Evolutionary conservation across 2,888 invertebrate species (phyloP).

Genomic region (Hydroisotoma schaefferi): DNA sequence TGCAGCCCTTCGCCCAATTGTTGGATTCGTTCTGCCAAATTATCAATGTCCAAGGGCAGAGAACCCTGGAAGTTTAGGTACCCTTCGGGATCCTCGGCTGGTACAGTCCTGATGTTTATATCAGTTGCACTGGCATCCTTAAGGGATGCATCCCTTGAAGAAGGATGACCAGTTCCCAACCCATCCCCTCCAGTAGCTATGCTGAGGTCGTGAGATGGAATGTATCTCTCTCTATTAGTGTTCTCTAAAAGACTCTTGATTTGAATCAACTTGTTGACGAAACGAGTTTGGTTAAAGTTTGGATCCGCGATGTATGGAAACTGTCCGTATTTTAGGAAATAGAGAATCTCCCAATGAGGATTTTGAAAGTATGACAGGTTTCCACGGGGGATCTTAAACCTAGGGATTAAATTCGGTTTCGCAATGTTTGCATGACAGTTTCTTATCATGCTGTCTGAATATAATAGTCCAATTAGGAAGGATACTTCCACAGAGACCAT

Average conservation of each 20-base stretch:
- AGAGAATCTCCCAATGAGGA: conserved; percentile 46
- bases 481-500: background rate
- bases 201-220: too few species aligned
- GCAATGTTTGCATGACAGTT: background rate
- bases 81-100: too few species aligned
- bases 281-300: conserved; percentile 27
- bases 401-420: conserved; percentile 34
- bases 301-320: conserved; percentile 37
- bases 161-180: too few species aligned
- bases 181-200: too few species aligned
- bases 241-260: conserved; percentile 14
- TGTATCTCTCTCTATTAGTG: too few species aligned
- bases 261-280: conserved; percentile 21
- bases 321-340: conserved; percentile 41
- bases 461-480: background rate
- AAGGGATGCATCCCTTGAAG: too few species aligned
- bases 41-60: too few species aligned
- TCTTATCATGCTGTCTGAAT: background rate
- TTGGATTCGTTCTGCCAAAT: too few species aligned
- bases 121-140: too few species aligned
- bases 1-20: too few species aligned
- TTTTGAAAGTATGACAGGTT: conserved; percentile 35
- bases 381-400: conserved; percentile 45
- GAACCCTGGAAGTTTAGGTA: too few species aligned
- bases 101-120: too few species aligned